Evolutionary conservation across 1,140 invertebrate genomes (phyloP).

Genomic region (Cotesia chilonis): DNA sequence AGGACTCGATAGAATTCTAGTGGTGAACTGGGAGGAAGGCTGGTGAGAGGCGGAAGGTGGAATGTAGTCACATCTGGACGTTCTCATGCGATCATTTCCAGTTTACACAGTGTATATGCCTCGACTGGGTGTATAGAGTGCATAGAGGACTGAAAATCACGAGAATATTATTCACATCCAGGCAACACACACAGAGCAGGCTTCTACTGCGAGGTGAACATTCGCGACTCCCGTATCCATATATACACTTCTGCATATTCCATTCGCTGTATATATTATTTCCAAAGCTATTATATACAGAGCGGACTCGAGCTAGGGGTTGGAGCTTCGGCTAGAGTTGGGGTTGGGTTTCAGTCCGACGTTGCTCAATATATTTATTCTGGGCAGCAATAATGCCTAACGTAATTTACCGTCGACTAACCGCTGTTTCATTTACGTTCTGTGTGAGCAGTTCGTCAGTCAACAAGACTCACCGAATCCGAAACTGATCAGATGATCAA

Average conservation of each 20-base stretch:
- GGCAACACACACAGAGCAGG: no score
- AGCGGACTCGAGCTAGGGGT: no score
- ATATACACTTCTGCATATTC: no score
- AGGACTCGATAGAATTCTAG: slow-evolving; percentile 54
- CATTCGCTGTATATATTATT: no score
- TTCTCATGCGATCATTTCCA: slow-evolving; percentile 55
- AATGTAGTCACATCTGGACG: slow-evolving; percentile 57
- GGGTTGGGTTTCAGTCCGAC: neutral
- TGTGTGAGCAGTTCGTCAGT: neutral
- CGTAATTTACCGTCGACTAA: neutral
- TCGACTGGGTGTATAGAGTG: slow-evolving; percentile 31
- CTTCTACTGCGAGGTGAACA: no score
- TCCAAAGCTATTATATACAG: no score
- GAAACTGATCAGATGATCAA: no score
- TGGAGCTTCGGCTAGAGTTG: neutral
- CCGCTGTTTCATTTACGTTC: neutral
- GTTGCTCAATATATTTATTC: neutral
- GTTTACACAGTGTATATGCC: slow-evolving; percentile 53
- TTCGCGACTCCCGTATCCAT: no score
- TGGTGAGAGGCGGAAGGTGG: slow-evolving; percentile 22
- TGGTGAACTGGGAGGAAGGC: no score
- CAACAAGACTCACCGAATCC: no score
- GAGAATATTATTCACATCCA: slow-evolving; percentile 33
- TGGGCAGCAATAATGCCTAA: neutral
- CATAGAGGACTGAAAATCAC: slow-evolving; percentile 53